Conservation (phyloP, 2,797 vertebrate genomes). For the Pantherophis vulpinus region DNA sequence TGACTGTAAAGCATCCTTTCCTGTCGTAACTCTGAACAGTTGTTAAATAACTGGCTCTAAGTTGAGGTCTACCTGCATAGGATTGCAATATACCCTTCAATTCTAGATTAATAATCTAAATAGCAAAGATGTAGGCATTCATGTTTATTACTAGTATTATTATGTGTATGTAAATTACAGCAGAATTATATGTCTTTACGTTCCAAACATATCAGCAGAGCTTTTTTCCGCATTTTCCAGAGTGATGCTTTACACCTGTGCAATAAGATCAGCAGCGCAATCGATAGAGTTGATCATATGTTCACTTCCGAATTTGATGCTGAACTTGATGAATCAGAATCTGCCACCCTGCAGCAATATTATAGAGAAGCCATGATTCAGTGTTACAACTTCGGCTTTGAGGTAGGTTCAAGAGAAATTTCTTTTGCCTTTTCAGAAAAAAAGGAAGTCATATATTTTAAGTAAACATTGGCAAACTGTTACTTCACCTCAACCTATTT, state of each 20-base stretch:
- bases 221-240: conserved; percentile 63
- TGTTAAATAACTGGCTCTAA: neutral
- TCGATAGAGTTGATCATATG: conserved; percentile 92
- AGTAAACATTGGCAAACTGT: neutral
- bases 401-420: conserved; percentile 75
- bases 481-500: neutral
- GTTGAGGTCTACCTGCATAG: neutral
- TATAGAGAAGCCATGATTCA: conserved; percentile 98
- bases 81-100: neutral
- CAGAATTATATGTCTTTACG: neutral
- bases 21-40: neutral
- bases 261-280: conserved; percentile 90
- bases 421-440: neutral
- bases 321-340: conserved; percentile 93
- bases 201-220: neutral
- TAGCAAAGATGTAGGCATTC: neutral
- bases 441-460: neutral
- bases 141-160: neutral
- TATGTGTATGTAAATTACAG: neutral
- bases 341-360: conserved; percentile 91
- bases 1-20: neutral
- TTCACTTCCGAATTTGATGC: conserved; percentile 92
- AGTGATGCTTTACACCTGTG: conserved; percentile 92
- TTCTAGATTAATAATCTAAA: neutral
- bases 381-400: conserved; percentile 97